Conservation (phyloP, 1,140 invertebrate genomes). For the Augochlora pura region DNA sequence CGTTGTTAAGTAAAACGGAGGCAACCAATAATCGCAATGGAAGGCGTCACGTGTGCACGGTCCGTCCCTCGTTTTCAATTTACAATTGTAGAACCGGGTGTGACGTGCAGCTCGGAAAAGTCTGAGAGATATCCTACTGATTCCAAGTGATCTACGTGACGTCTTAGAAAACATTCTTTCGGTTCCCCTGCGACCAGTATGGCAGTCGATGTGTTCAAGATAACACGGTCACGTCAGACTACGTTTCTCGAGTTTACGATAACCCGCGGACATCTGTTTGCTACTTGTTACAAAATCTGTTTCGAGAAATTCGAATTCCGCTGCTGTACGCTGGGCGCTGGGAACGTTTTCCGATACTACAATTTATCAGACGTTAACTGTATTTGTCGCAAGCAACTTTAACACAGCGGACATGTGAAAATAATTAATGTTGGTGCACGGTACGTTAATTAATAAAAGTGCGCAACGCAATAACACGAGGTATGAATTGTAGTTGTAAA, state of each 20-base stretch:
- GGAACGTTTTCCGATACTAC: background rate
- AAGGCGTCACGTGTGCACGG: background rate
- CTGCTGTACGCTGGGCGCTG: background rate
- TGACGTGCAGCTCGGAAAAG: background rate
- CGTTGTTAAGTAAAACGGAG: background rate
- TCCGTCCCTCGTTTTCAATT: background rate
- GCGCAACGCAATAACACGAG: too few species aligned
- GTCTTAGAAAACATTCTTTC: conserved; percentile 20
- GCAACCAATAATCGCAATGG: background rate
- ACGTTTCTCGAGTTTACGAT: conserved; percentile 33
- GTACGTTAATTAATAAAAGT: too few species aligned
- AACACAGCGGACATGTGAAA: background rate
- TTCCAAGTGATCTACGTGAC: conserved; percentile 28
- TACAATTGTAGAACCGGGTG: background rate
- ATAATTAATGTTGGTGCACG: too few species aligned
- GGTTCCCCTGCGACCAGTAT: conserved; percentile 3
- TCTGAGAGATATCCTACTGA: conserved; percentile 23
- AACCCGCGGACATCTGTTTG: conserved; percentile 17
- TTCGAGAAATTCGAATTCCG: background rate
- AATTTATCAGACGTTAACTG: background rate
- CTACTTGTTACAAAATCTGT: conserved; percentile 7
- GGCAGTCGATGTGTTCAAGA: conserved; percentile 21
- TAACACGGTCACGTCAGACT: conserved; percentile 40
- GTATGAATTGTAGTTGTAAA: too few species aligned
- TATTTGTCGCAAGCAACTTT: background rate